phyloP scores from a whole-genome alignment of 2,888 invertebrate species.

The Alviniconcha strummeri region DNA sequence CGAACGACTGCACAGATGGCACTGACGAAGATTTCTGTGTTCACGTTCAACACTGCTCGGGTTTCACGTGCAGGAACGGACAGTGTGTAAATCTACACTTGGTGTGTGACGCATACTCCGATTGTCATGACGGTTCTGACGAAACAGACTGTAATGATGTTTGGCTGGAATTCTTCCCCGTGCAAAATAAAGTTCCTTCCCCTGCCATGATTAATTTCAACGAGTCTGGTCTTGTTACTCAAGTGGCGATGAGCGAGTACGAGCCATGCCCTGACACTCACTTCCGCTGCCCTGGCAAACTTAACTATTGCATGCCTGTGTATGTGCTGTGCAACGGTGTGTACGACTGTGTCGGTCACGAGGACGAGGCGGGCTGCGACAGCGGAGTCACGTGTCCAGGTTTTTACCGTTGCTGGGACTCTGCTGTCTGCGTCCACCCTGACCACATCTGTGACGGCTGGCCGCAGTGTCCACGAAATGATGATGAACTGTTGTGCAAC shows the following conservation, averaged over 20 bases:
- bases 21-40: constrained; percentile 17
- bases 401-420: not conserved
- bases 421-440: not conserved
- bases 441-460: constrained; percentile 17
- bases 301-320: constrained; percentile 11
- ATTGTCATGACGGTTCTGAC: constrained; percentile 17
- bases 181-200: not conserved
- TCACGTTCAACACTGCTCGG: not conserved
- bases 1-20: constrained; percentile 11
- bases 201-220: not conserved
- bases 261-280: constrained; percentile 1
- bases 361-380: constrained; percentile 2
- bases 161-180: too few relatives aligned
- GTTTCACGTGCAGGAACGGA: constrained; percentile 4
- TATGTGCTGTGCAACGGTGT: constrained; percentile 11
- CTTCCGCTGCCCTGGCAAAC: not conserved
- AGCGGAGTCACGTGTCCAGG: not conserved
- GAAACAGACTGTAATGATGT: not conserved
- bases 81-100: not conserved
- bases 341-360: constrained; percentile 2
- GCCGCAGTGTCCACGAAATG: constrained; percentile 8
- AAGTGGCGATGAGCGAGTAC: not conserved
- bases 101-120: not conserved
- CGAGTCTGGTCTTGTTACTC: not conserved
- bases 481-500: constrained; percentile 9